Base-by-base conservation (phyloP, 2,113 vertebrate genomes). In the Micromys minutus region DNA sequence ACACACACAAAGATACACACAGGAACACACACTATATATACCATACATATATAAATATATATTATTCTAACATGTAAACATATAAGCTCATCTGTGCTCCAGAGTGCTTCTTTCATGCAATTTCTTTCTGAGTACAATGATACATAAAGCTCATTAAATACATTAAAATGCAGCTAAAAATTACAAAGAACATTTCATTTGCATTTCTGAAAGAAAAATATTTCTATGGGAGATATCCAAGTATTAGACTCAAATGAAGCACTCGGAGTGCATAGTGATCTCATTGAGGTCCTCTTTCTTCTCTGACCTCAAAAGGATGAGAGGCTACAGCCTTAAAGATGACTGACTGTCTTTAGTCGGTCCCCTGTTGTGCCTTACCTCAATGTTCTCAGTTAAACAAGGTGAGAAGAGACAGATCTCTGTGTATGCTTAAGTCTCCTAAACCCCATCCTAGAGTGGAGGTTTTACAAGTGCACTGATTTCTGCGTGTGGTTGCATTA, bases 151-250 rank as follows among this genome's bases (percentile, higher is more conserved):
- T 34, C 87, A n/a, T 72, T 39, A 80, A 55, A 80, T 39, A 47
- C 29, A 85, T 65, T 87, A 72, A 93, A 96, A 86, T 84, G 69
- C 42, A 85, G 26, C 45, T 80, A 39, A 93, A 69, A 45, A 22
- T 84, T 61, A 89, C 42, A 79, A 19, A 76, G 79, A 91, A 19
- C 29, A 91, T 91, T 75, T 83, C 6, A 55, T 74, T 94, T 34
- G 52, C 21, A 1, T 24, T 87, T 86, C 45, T 92, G n/a, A 90
- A 95, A 87, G 52, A 86, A 81, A 47, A 67, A 93, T 55, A 36
- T 74, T 93, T 90, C 36, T 52, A 76, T 76, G 76, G 76, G 24
- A 89, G 29, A 42, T 42, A 57, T 89, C 15, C 45, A 75, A 94
- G 19, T 61, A 12, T 69, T n/a, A 65, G 3, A 5, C 42, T 84